Evolutionary conservation across 1,140 invertebrate species (phyloP), one percentile per base, ranked within the genome.

Genomic region (Ridgeia piscesae): DNA sequence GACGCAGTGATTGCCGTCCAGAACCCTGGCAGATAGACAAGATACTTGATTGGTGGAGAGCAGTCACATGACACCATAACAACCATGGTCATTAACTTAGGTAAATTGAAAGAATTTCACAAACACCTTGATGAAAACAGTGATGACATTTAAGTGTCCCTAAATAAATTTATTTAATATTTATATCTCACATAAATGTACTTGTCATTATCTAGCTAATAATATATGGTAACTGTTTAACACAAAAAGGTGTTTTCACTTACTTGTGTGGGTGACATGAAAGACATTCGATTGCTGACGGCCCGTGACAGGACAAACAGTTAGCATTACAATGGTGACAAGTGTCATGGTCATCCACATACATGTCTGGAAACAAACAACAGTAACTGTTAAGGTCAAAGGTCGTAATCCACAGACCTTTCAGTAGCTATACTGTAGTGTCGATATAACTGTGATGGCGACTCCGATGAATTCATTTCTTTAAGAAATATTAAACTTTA

Each of bases 271-370:
- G 34, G 42, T 14, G 42, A 33, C 91, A 92, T 14, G 58, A 35
- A 17, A 92, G 88, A 42, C 91, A 92, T 58, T 92, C 91, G 21
- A 2, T 31, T 21, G 34, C n/a, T 88, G 58, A 35, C 33, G 91
- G 91, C 2, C 92, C 92, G 1, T 50, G 91, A 34, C 88, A 92
- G 34, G 92, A 91, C 34, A 42, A 31, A 48, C 92, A 89, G 42
- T 48, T n/a, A 50, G 77, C 88, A 35, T 92, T 58, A 35, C 91
- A 93, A 35, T 88, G 21, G 1, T 11, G 33, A 88, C 35, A 93
- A 21, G 34, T 14, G 9, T 33, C 34, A 89, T 34, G 33, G 6
- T 89, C 9, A 42, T 42, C 14, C 92, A 89, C 77, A 92, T 89
- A 88, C 33, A 31, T 88, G 92, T 17, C n/a, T 92, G 34, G n/a